Conservation (phyloP, 2,888 invertebrate species). For the Zele albiditarsus region DNA sequence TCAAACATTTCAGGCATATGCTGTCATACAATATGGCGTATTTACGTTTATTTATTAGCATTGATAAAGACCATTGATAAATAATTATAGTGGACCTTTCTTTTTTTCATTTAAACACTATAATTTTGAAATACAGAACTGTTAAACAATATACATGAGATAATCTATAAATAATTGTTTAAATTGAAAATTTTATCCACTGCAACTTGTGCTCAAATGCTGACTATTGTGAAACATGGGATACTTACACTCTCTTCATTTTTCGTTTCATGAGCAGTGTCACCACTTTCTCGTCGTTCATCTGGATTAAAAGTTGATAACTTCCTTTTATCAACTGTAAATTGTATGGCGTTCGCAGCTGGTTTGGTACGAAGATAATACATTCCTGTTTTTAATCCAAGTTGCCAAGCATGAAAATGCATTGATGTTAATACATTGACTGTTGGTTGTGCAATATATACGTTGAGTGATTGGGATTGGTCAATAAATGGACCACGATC, state of each 20-base stretch:
- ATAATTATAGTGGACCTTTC: not conserved
- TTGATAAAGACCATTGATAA: no score
- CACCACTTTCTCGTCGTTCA: slow-evolving; percentile 62
- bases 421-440: slow-evolving; percentile 96
- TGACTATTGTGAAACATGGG: slow-evolving; percentile 88
- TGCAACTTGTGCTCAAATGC: slow-evolving; percentile 90
- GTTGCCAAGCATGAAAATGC: slow-evolving; percentile 98
- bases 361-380: slow-evolving; percentile 98
- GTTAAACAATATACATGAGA: not conserved
- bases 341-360: slow-evolving; percentile 96
- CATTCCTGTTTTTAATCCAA: slow-evolving; percentile 99
- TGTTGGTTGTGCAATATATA: slow-evolving; percentile 96
- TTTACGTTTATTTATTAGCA: no score
- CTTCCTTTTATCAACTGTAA: slow-evolving; percentile 94
- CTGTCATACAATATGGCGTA: no score
- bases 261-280: not conserved
- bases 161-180: not conserved
- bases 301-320: slow-evolving; percentile 63
- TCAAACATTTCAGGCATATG: no score
- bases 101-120: not conserved
- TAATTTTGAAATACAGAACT: not conserved
- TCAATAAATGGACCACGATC: slow-evolving; percentile 99
- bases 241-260: slow-evolving; percentile 79
- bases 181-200: slow-evolving; percentile 74
- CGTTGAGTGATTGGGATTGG: slow-evolving; percentile 98